A percentile compares a stretch with the other conserved stretches of the same genome.
phyloP scores from a whole-genome alignment of 2,797 vertebrate genomes.

The Momotus momota region DNA sequence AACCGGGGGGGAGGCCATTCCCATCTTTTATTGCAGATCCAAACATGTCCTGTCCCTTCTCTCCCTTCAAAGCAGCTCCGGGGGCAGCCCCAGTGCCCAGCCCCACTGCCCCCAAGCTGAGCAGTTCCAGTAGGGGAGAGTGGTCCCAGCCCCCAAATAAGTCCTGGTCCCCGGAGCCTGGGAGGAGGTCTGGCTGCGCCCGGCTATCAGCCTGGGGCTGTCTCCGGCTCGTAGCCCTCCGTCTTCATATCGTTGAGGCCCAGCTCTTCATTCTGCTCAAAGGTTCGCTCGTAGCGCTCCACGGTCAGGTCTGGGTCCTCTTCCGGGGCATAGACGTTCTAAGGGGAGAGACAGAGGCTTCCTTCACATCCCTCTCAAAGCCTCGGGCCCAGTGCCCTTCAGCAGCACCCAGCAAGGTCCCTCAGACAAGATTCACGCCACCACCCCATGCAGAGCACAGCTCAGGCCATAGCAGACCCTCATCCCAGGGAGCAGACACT shows the following conservation, averaged over 20 bases:
- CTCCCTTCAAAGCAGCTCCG: too few relatives aligned
- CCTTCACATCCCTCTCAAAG: background rate
- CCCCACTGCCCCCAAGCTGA: too few relatives aligned
- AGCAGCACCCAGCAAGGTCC: background rate
- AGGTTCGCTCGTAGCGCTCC: slow-evolving; percentile 86
- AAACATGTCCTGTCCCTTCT: too few relatives aligned
- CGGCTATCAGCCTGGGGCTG: slow-evolving; percentile 18
- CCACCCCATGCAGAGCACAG: rapidly evolving
- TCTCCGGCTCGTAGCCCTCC: slow-evolving; percentile 82
- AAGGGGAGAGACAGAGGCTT: background rate
- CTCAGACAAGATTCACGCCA: rapidly evolving
- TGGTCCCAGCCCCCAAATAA: rapidly evolving
- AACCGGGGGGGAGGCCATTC: too few relatives aligned
- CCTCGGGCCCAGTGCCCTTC: rapidly evolving
- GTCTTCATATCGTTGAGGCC: slow-evolving; percentile 97
- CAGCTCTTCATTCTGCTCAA: slow-evolving; percentile 93
- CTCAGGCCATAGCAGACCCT: background rate
- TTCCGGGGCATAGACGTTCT: slow-evolving; percentile 94
- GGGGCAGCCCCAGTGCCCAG: too few relatives aligned
- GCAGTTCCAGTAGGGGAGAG: too few relatives aligned
- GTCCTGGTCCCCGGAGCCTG: background rate
- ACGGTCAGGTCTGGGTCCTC: slow-evolving; percentile 89
- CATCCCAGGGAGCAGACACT: rapidly evolving
- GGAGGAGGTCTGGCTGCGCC: background rate
- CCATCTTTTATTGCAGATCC: too few relatives aligned